These are phyloP conservation scores for Cepaea nemoralis DNA, from an alignment of 1,140 invertebrate genomes.

Conservation along the genomic window DNA sequence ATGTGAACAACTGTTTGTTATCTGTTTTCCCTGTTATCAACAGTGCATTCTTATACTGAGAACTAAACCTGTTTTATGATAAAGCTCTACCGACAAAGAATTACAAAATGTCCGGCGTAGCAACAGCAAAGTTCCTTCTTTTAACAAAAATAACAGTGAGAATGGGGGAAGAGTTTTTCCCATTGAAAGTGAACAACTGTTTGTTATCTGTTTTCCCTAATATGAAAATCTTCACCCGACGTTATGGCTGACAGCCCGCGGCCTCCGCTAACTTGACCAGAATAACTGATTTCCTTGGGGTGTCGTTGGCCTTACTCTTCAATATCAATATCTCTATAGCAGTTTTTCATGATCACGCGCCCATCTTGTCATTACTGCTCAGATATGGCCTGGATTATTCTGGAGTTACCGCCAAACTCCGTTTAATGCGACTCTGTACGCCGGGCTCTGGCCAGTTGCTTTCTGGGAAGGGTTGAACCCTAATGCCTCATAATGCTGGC, in stretches of 20 bases:
- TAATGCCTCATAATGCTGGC: slow-evolving; percentile 5
- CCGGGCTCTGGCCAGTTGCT: neutral
- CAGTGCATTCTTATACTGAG: too few relatives aligned
- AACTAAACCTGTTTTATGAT: too few relatives aligned
- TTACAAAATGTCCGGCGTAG: too few relatives aligned
- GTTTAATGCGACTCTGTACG: slow-evolving; percentile 2
- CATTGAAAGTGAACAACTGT: neutral
- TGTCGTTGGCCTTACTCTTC: slow-evolving; percentile 14
- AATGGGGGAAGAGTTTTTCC: neutral
- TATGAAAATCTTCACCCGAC: slow-evolving; percentile 14
- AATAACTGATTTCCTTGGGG: slow-evolving; percentile 22
- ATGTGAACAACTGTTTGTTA: too few relatives aligned
- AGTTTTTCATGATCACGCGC: slow-evolving; percentile 24
- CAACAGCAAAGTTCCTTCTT: too few relatives aligned
- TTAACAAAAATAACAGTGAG: too few relatives aligned
- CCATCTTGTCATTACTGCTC: slow-evolving; percentile 28
- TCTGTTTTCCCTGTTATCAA: too few relatives aligned
- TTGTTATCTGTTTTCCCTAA: neutral
- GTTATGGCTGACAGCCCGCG: slow-evolving; percentile 14
- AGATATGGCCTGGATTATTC: slow-evolving; percentile 27
- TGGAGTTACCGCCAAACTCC: slow-evolving; percentile 19
- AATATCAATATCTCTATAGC: slow-evolving; percentile 25
- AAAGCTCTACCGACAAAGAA: too few relatives aligned
- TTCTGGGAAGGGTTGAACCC: neutral
- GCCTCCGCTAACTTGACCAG: slow-evolving; percentile 19